These are phyloP conservation scores for Meandrusa payeni DNA, from an alignment of 2,888 invertebrate species.

Conservation along the genomic window DNA sequence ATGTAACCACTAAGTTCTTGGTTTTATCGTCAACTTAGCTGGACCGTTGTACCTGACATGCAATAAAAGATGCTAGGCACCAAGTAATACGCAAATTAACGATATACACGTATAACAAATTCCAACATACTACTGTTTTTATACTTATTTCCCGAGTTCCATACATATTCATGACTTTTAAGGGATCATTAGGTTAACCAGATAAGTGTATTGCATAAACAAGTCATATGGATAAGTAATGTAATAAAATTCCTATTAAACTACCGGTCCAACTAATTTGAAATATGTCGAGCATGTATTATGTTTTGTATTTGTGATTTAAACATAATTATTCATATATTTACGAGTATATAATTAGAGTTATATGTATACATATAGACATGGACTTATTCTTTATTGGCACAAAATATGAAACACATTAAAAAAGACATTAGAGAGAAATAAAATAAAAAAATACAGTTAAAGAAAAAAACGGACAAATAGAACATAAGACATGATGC, in stretches of 20 bases:
- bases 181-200: slow-evolving; percentile 45
- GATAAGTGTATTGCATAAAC: slow-evolving; percentile 37
- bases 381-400: no score
- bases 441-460: no score
- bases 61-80: slow-evolving; percentile 12
- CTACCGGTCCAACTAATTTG: no score
- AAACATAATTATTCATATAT: no score
- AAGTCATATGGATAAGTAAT: slow-evolving; percentile 32
- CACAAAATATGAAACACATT: no score
- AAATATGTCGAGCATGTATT: no score
- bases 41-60: slow-evolving; percentile 7
- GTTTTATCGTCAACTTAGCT: slow-evolving; percentile 19
- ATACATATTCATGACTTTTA: slow-evolving; percentile 55
- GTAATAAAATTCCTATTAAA: slow-evolving; percentile 25
- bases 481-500: no score
- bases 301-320: no score
- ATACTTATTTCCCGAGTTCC: slow-evolving; percentile 40
- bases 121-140: slow-evolving; percentile 45
- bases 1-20: slow-evolving; percentile 21
- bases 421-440: no score
- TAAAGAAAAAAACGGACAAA: no score
- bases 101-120: slow-evolving; percentile 28
- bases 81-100: slow-evolving; percentile 15
- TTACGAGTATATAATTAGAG: no score
- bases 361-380: no score